Evolutionary conservation across 2,888 invertebrate genomes (phyloP), one percentile per base, ranked within the genome.

Genomic region (Drosophila testacea): DNA sequence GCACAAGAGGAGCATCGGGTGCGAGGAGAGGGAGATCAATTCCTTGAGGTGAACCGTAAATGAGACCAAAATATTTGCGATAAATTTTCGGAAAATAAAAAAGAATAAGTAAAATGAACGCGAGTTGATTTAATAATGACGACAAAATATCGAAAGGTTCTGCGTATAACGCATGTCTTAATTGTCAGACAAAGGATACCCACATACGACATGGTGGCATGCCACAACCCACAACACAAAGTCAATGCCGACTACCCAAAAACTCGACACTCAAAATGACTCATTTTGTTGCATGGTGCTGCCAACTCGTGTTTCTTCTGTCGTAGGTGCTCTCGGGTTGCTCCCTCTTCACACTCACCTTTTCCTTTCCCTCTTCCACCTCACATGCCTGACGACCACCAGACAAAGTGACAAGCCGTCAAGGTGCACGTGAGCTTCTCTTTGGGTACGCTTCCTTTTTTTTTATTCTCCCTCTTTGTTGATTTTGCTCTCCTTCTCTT

Each of bases 191-290:
- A 73, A 70, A 63, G 55, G 46, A 27, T 42, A 32, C 38, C 13
- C 39, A 47, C 39, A 32, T 6, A 41, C 4, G 28, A 46, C n/a
- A 30, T 11, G 44, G 61, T 51, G 73, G 55, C 67, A 72, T 50
- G 46, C 52, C 59, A 61, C 62, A 77, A 59, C 66, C 64, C 70
- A 56, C 67, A 55, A 47, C 34, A 46, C 27, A 57, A 50, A 69
- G 64, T 41, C 52, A 30, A 61, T n/a, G 36, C 41, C 44, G 46
- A 48, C 13, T 39, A n/a, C 30, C 57, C 46, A 62, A 59, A 52
- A 63, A 60, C 60, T 54, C 57, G 59, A 44, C 55, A 59, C 65
- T 51, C 61, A 44, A 79, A 81, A 82, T 81, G 79, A 79, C 81
- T 74, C 84, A 84, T 70, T 81, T 73, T 77, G 73, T 6, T 69